phyloP scores from a whole-genome alignment of 1,140 invertebrate species.

The Aplysia californica region DNA sequence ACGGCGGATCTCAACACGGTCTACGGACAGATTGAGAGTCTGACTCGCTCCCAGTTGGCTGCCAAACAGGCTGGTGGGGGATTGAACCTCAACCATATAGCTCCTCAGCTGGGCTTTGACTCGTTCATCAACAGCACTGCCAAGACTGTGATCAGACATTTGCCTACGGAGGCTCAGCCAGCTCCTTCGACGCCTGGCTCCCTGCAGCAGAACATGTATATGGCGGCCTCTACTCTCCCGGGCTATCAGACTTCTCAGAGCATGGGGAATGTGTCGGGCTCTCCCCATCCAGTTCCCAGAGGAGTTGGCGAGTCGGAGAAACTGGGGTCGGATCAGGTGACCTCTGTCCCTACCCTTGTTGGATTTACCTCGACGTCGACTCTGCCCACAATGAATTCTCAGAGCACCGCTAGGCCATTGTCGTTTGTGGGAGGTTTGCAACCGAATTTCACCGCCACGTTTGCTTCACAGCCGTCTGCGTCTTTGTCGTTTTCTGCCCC shows the following conservation, averaged over 20 bases:
- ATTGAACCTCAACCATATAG: slow-evolving; percentile 3
- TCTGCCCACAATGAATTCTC: background rate
- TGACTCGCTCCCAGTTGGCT: slow-evolving; percentile 1
- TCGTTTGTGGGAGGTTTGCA: no score
- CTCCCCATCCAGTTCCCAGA: background rate
- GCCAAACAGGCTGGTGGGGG: background rate
- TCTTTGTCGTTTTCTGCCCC: no score
- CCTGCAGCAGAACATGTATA: background rate
- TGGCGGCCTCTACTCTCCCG: background rate
- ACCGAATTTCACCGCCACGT: no score
- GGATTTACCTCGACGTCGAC: no score
- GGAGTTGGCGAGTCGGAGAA: background rate
- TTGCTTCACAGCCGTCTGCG: no score
- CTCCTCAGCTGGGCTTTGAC: slow-evolving; percentile 8
- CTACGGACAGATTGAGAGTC: slow-evolving; percentile 15
- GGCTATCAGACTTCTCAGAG: background rate
- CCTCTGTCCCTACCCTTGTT: background rate
- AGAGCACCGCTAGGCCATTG: no score
- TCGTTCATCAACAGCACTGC: background rate
- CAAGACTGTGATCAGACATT: slow-evolving; percentile 9
- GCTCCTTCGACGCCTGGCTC: background rate
- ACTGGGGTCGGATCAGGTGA: background rate
- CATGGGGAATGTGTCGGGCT: background rate
- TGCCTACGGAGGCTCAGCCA: background rate
- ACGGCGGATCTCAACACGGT: slow-evolving; percentile 21